Evolutionary conservation across 2,888 invertebrate species (phyloP), one percentile per base, ranked within the genome.

Genomic region (Plebejus melissa): DNA sequence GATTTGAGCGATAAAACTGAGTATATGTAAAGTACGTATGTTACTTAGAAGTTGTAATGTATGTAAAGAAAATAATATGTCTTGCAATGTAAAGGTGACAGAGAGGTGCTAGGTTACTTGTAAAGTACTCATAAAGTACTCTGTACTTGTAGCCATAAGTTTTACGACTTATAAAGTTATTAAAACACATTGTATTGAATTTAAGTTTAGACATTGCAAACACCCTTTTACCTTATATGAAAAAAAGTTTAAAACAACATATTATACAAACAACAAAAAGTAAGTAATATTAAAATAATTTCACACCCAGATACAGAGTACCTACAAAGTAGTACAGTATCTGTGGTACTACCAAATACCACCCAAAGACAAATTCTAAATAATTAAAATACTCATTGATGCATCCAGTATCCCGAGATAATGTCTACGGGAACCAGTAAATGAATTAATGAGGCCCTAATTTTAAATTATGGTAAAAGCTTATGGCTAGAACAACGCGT

Each of bases 401-500:
- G 72, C 32, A 50, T 32, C 70, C 72, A 57, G 74, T 74, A 69
- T 76, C 58, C 76, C 28, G 74, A 71, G 76, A 71, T 77, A 74
- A 77, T 76, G 76, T 71, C 60, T 76, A 75, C 76, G 77, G 77
- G 75, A 77, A 75, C 77, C 75, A 76, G 74, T 76, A 78, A 80
- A 79, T 78, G 78, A 79, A 79, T 80, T 80, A 79, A 79, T 78
- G 77, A 79, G 77, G 74, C 77, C 75, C 78, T 80, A 79, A 79
- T 78, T 78, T 77, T 76, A 77, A 78, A 77, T 75, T 75, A 75
- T 79, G 77, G 77, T 77, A 76, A 76, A 76, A 78, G 60, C 28
- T 1, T 58, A 71, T 71, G 60, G 75, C 46, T 60, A 41, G 46
- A 71, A 74, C 80, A 80, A 83, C 84, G 90, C 88, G 91, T 91